These are phyloP conservation scores for Triops longicaudatus DNA, from an alignment of 1,140 invertebrate species.

Conservation along the genomic window DNA sequence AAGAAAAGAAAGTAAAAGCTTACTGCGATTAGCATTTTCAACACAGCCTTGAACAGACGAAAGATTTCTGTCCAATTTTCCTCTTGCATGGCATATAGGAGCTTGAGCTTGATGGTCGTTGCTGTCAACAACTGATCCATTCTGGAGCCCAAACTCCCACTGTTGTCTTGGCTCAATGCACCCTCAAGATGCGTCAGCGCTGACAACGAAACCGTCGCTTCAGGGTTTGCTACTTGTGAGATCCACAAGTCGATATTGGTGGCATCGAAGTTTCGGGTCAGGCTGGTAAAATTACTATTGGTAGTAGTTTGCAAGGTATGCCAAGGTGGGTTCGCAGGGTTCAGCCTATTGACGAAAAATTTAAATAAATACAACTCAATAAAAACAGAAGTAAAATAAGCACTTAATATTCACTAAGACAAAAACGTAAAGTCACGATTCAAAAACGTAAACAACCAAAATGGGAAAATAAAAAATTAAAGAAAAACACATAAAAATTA, in stretches of 20 bases:
- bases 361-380: not conserved
- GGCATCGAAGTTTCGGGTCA: constrained; percentile 5
- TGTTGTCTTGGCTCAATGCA: not conserved
- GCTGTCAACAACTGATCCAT: constrained; percentile 1
- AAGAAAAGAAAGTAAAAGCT: not conserved
- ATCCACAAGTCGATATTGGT: constrained; percentile 36
- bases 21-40: constrained; percentile 20
- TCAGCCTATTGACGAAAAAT: not conserved
- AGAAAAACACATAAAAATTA: no score
- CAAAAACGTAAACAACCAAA: no score
- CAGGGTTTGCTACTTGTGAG: constrained; percentile 57
- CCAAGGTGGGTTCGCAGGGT: not conserved
- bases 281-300: not conserved
- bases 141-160: not conserved
- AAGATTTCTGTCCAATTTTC: constrained; percentile 26
- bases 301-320: not conserved
- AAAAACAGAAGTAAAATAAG: constrained; percentile 19
- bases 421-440: no score
- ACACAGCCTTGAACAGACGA: constrained; percentile 25
- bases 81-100: not conserved
- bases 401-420: no score
- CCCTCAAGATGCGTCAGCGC: constrained; percentile 52
- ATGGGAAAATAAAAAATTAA: no score
- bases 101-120: not conserved
- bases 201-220: constrained; percentile 52